Evolutionary conservation across 2,113 vertebrate species (phyloP).

Genomic region (Austrofundulus limnaeus): DNA sequence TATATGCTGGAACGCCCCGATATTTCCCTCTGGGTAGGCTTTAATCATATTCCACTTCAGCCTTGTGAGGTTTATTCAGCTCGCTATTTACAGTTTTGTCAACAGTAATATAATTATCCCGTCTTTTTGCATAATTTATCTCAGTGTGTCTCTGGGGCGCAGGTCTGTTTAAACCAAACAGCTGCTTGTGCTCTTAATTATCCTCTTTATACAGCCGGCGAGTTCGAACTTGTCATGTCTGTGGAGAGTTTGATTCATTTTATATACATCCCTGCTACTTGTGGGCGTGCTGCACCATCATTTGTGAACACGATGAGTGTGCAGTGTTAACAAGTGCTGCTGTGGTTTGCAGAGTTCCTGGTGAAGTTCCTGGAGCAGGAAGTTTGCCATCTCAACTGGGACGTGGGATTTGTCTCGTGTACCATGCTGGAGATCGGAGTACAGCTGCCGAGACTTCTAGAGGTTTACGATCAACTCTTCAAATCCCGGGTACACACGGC

Average conservation of each 20-base stretch:
- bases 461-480: constrained; percentile 96
- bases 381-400: constrained; percentile 91
- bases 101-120: constrained; percentile 39
- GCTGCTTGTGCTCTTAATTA: constrained; percentile 31
- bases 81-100: constrained; percentile 20
- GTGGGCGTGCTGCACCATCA: background rate
- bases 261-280: background rate
- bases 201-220: constrained; percentile 34
- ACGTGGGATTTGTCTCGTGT: constrained; percentile 90
- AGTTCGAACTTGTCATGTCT: constrained; percentile 49
- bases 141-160: constrained; percentile 29
- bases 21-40: constrained; percentile 93
- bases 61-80: constrained; percentile 25
- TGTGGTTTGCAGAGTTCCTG: constrained; percentile 86
- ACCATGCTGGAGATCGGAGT: constrained; percentile 96
- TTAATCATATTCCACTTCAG: constrained; percentile 33
- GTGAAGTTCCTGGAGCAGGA: constrained; percentile 94
- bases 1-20: constrained; percentile 92
- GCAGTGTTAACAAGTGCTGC: background rate
- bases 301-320: no score
- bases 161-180: constrained; percentile 31
- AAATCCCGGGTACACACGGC: constrained; percentile 84
- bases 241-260: constrained; percentile 24
- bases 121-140: constrained; percentile 45
- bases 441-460: constrained; percentile 86